Conservation (phyloP, 2,113 vertebrate species). For the Alectura lathami region DNA sequence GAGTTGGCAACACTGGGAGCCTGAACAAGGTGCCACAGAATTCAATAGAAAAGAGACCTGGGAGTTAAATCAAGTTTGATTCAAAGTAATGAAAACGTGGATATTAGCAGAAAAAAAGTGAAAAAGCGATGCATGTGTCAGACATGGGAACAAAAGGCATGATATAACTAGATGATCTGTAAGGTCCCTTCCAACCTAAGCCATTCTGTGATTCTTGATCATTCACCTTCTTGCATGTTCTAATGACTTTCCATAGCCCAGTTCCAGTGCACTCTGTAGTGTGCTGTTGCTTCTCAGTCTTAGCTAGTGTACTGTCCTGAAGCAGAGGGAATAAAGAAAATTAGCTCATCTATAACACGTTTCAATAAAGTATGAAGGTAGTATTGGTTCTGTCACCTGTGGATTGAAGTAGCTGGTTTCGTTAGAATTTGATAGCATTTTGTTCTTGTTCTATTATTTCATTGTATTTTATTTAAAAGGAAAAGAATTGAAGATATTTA, state of each 20-base stretch:
- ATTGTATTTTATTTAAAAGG: slow-evolving; percentile 47
- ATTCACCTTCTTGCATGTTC: neutral
- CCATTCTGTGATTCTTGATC: neutral
- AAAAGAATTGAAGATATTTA: slow-evolving; percentile 40
- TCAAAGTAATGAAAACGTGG: neutral
- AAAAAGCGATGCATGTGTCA: fast-evolving
- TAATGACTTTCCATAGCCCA: neutral
- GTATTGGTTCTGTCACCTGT: slow-evolving; percentile 54
- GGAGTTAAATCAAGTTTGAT: neutral
- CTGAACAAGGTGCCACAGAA: neutral
- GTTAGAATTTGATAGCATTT: slow-evolving; percentile 30
- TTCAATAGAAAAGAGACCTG: neutral
- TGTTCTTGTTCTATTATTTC: slow-evolving; percentile 43
- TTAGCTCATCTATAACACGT: slow-evolving; percentile 20
- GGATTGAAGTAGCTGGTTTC: neutral
- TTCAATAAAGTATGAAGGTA: slow-evolving; percentile 55
- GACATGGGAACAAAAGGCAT: neutral
- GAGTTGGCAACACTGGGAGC: neutral
- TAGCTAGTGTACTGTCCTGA: neutral
- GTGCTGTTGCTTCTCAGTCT: neutral
- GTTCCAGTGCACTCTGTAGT: neutral
- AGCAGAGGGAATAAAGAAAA: neutral
- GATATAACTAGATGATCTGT: neutral
- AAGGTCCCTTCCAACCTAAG: neutral
- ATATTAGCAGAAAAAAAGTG: neutral